Evolutionary conservation across 2,797 vertebrate genomes (phyloP).

Genomic region (Silurus aristotelis): DNA sequence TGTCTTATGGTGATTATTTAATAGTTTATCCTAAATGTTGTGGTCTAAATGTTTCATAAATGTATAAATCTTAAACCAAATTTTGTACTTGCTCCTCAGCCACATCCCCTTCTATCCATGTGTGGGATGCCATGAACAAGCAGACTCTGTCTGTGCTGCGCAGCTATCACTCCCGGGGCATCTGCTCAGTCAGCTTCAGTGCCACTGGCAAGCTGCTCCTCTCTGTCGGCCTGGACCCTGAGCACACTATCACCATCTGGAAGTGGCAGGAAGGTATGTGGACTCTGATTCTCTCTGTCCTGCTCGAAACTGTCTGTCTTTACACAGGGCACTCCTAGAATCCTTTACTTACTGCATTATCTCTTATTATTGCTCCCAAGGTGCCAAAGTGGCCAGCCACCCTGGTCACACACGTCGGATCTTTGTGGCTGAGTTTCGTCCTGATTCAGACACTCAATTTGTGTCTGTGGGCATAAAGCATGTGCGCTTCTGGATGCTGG

Average conservation of each 20-base stretch:
- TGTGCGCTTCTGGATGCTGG: slow-evolving; percentile 94
- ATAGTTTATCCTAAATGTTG: background rate
- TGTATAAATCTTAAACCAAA: background rate
- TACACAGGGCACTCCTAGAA: background rate
- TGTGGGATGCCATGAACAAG: slow-evolving; percentile 97
- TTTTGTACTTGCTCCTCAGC: slow-evolving; percentile 68
- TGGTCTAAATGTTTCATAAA: background rate
- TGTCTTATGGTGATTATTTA: background rate
- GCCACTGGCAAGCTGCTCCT: slow-evolving; percentile 95
- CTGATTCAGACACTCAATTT: slow-evolving; percentile 97
- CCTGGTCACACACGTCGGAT: slow-evolving; percentile 92
- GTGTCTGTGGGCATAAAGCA: slow-evolving; percentile 97
- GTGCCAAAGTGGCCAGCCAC: slow-evolving; percentile 92
- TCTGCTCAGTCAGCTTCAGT: slow-evolving; percentile 97
- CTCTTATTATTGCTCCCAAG: slow-evolving; percentile 65
- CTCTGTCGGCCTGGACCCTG: slow-evolving; percentile 90
- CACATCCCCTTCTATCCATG: slow-evolving; percentile 91
- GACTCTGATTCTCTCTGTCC: background rate
- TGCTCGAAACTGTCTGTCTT: background rate
- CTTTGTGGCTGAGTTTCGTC: slow-evolving; percentile 97
- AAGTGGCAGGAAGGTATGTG: slow-evolving; percentile 97
- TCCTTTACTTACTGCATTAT: background rate
- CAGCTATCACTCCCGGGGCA: slow-evolving; percentile 90
- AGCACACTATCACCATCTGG: slow-evolving; percentile 96
- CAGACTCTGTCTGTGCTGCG: slow-evolving; percentile 92